Evolutionary conservation across 2,888 invertebrate genomes (phyloP), one percentile per base, ranked within the genome.

Genomic region (Arrhopalites spinosus): DNA sequence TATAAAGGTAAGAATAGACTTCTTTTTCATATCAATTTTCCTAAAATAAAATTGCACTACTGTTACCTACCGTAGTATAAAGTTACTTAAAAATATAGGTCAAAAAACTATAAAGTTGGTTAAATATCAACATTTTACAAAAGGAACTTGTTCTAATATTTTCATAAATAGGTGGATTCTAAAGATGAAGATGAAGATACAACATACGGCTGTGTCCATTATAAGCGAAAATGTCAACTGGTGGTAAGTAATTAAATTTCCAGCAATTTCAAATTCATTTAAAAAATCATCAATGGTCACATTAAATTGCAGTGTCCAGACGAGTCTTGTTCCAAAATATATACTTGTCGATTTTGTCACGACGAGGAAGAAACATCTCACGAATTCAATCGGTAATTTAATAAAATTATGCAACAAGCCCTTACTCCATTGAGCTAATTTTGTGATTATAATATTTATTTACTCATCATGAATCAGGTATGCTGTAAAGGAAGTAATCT

Each of bases 321-420:
- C 25, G 94, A 94, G 72, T 95, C 95, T 85, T 95, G 95, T 86
- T 91, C 91, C 84, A 94, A 94, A 86, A 90, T 93, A 11, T 95
- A 95, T 86, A 91, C 92, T 78, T 95, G 95, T 85, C 90, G 95
- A 43, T 93, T 95, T 85, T 95, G 95, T 84, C 95, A 96, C 83
- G 94, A 96, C 86, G 94, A 95, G 84, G 91, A 85, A 50, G 95
- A 95, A 84, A 25, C 27, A 20, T 89, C 90, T 78, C 95, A 95
- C 85, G 90, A 91, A 79, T 90, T 95, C 81, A 92, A 94, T 86
- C 88, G 95, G 50, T n/a, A 3, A 50, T 3, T 3, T 50, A 15
- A 2, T 50, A 50, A 20, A 50, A 50, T 8, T 50, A 50, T n/a
- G 2, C 11, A 15, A 3, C 2, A 50, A 17, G 50, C 15, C 50